Conservation (phyloP, 2,113 vertebrate species). For the Rhinichthys klamathensis region DNA sequence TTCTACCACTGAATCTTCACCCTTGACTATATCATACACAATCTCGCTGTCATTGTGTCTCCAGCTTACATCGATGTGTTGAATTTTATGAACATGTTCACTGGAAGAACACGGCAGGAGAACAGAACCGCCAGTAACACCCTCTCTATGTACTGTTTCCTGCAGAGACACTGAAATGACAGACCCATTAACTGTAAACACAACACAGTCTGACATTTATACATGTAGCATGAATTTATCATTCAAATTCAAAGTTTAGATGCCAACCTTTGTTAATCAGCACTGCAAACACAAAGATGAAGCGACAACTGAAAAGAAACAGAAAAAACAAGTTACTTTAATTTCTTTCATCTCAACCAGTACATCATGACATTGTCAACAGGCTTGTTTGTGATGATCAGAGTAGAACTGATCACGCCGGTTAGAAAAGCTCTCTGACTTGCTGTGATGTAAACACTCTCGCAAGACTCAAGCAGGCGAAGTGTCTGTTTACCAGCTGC, state of each 20-base stretch:
- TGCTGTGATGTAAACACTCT: background rate
- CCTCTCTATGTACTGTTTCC: background rate
- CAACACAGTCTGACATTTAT: background rate
- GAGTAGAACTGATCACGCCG: too few species aligned
- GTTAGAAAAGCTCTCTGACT: background rate
- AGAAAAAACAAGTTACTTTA: background rate
- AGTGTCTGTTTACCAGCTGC: background rate
- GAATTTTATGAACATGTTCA: background rate
- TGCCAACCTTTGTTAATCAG: background rate
- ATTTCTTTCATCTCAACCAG: background rate
- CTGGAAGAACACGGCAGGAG: background rate
- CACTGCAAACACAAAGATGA: background rate
- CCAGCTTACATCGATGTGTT: background rate
- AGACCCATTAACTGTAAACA: background rate
- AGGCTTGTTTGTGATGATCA: too few species aligned
- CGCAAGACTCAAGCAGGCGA: too few species aligned
- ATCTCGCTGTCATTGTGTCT: background rate
- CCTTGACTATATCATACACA: background rate
- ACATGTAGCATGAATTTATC: too few species aligned
- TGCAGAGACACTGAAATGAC: background rate
- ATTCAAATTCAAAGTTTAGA: too few species aligned
- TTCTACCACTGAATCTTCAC: background rate
- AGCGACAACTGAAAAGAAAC: background rate
- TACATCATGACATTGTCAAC: too few species aligned
- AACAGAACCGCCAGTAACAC: background rate